These are phyloP conservation scores for Meleagris gallopavo DNA, from an alignment of 2,113 vertebrate species.

Conservation along the genomic window DNA sequence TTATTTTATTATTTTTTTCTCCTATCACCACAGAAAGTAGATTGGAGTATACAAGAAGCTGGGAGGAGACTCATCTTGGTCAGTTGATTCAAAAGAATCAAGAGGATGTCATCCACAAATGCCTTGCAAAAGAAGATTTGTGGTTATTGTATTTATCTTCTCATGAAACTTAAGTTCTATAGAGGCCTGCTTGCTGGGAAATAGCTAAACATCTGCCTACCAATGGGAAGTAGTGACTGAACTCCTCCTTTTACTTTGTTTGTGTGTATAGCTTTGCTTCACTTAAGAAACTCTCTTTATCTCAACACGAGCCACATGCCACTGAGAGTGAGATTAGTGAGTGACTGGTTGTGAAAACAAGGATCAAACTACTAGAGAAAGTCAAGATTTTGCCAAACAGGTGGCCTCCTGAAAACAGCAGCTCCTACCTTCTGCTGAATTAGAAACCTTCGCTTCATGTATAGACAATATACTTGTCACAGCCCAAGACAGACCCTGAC, in stretches of 20 bases:
- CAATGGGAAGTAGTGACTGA: background rate
- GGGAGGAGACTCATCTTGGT: background rate
- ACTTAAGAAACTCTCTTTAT: background rate
- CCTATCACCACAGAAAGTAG: background rate
- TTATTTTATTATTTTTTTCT: too few species aligned
- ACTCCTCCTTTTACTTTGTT: background rate
- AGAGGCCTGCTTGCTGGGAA: background rate
- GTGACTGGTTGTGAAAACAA: background rate
- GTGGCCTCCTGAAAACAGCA: background rate
- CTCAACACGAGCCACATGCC: background rate
- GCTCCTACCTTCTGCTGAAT: background rate
- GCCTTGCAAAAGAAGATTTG: background rate
- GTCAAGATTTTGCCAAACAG: background rate
- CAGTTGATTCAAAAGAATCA: background rate
- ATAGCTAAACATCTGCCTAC: background rate
- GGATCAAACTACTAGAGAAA: background rate
- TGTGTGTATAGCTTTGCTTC: background rate
- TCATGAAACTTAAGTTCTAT: background rate
- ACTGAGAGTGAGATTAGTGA: background rate
- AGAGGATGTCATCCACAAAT: background rate
- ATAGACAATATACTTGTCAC: constrained; percentile 47
- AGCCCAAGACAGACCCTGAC: constrained; percentile 9
- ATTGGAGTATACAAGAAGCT: background rate
- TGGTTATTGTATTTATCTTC: background rate
- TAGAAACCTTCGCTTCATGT: constrained; percentile 1